Base-by-base conservation (phyloP, 2,113 vertebrate species). In the Myotis yumanensis region DNA sequence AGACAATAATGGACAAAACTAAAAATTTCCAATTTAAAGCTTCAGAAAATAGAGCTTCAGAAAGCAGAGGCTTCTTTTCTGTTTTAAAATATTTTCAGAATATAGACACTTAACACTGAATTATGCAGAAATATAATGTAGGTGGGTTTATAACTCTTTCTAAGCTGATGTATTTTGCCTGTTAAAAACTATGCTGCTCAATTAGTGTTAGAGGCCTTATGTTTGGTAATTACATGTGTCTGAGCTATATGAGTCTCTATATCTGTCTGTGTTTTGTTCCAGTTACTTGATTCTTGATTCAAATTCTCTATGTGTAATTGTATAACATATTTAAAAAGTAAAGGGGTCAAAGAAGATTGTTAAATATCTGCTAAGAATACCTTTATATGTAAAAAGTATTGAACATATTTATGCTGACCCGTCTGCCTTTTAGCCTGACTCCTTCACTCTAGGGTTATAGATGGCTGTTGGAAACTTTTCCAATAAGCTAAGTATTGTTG, bases 131-230 rank as follows among this genome's bases (percentile, higher is more conserved):
- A 84, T 92, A 3, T 62, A 96, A 1, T 95, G 2, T 91, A 93
- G 52, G 90, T 95, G 96, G 59, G 92, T 95, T 95, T 96, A 95
- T 97, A 95, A 11, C 72, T 96, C 14, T 68, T 89, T 93, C 90
- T 91, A 77, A 86, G 62, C 54, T 48, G 81, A 64, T 92, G 30
- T 96, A 18, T 96, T 96, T 91, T 76, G 89, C 96, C 95, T 95
- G 94, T 89, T 94, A 94, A 81, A 97, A 97, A 92, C 93, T 17
- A 96, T 97, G 98, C 97, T 97, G 98, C 98, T 98, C 95, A 20
- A 52, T 68, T 98, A 97, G 98, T 96, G 91, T 97, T 98, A 97
- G 97, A 97, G 97, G 98, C 98, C 98, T 98, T 98, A 97, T 91
- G 95, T 81, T 92, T 96, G 59, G 96, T 97, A 93, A 48, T 40